Percentiles rank a stretch among this genome's conserved stretches.
Conservation (phyloP, 2,888 invertebrate species). For the Agrotis segetum region DNA sequence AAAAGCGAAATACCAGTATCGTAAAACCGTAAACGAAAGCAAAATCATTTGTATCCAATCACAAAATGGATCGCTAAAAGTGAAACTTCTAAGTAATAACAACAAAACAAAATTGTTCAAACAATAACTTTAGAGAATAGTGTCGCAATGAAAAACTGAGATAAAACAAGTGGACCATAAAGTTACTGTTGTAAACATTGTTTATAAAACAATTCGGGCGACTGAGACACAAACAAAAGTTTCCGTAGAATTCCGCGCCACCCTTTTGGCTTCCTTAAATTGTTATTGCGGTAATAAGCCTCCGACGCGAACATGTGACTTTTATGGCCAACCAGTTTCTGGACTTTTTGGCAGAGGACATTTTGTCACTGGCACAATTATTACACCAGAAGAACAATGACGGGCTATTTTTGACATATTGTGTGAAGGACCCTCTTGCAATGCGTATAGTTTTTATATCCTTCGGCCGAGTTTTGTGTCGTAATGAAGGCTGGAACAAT, state of each 20-base stretch:
- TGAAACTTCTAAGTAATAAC: conserved; percentile 76
- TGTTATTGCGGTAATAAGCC: conserved; percentile 89
- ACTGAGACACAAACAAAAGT: conserved; percentile 87
- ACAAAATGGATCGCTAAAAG: conserved; percentile 76
- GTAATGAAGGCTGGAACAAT: conserved; percentile 62
- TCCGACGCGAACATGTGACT: conserved; percentile 87
- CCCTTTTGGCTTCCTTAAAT: conserved; percentile 90
- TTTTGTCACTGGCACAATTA: conserved; percentile 85
- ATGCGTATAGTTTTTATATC: conserved; percentile 60
- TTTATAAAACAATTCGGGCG: conserved; percentile 89
- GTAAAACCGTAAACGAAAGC: conserved; percentile 76
- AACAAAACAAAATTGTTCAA: conserved; percentile 77
- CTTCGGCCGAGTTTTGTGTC: conserved; percentile 42
- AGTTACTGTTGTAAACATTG: conserved; percentile 89
- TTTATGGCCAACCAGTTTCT: conserved; percentile 86
- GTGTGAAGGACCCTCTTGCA: conserved; percentile 63
- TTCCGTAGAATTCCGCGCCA: conserved; percentile 85
- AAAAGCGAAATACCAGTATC: conserved; percentile 72
- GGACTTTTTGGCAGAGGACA: conserved; percentile 83
- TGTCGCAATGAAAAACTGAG: conserved; percentile 80
- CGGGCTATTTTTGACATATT: conserved; percentile 77
- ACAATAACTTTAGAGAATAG: conserved; percentile 81
- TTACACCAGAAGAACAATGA: conserved; percentile 78
- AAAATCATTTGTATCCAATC: conserved; percentile 77
- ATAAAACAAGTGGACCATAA: conserved; percentile 88